These are phyloP conservation scores for Ibidorhyncha struthersii DNA, from an alignment of 2,113 vertebrate genomes.

Conservation along the genomic window DNA sequence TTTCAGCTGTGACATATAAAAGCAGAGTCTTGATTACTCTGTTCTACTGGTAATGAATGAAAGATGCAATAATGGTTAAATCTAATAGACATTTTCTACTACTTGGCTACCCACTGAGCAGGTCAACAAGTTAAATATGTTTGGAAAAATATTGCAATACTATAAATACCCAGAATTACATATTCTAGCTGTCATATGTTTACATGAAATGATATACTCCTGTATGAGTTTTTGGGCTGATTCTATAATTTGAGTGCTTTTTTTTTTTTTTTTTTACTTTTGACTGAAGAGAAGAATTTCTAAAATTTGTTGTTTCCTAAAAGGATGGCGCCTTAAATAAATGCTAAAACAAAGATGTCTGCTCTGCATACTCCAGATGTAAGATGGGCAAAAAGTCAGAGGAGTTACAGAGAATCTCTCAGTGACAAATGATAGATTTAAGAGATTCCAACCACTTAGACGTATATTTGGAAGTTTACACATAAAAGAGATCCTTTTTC, in stretches of 20 bases:
- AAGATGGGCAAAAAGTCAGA: background rate
- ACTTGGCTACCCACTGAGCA: background rate
- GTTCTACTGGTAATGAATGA: background rate
- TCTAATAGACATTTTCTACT: background rate
- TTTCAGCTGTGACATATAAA: background rate
- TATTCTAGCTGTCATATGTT: background rate
- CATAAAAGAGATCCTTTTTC: background rate
- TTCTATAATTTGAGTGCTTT: background rate
- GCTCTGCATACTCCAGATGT: background rate
- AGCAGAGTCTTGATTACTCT: background rate
- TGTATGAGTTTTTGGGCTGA: background rate
- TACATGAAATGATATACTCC: background rate
- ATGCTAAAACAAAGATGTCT: background rate
- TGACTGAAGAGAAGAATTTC: background rate
- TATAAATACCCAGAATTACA: background rate
- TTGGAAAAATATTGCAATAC: background rate
- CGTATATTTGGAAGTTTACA: background rate
- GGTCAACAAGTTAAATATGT: background rate
- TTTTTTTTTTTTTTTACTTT: background rate
- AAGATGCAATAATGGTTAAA: background rate
- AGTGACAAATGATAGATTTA: background rate
- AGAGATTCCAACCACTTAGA: background rate
- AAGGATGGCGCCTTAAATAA: background rate
- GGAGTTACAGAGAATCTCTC: background rate
- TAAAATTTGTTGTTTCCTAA: background rate